Base-by-base conservation (phyloP, 1,140 invertebrate species). In the Whitmania pigra region DNA sequence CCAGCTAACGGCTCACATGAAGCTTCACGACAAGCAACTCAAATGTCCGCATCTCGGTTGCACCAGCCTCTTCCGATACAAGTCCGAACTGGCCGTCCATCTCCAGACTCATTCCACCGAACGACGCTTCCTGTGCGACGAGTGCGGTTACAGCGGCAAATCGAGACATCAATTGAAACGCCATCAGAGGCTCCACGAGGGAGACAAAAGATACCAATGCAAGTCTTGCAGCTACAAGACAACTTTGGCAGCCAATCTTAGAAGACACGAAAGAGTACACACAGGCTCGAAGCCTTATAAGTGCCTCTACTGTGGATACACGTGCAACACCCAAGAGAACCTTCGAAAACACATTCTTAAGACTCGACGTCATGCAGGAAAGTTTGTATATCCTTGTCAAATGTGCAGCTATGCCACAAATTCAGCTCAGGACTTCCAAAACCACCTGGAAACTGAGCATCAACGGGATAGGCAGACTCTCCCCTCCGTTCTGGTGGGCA, bases 261-360 rank as follows among this genome's bases (percentile, higher is more conserved):
- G 63, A 9, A 43, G 73, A 22, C 73, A 74, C 60, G 70, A 73
- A 53, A 55, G 73, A 53, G 53, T 74, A 20, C 73, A 74, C 69
- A 74, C 31, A 11, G 73, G 73, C 60, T 31, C 43, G 15, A 74
- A 74, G 22, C 73, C 73, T 13, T 74, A 72, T 57, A 60, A 74
- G 27, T 74, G 73, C 49, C 82, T 85, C 0, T 85, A 89, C 73
- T 94, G 92, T 78, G 84, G 86, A 36, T 93, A 90, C 76, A 86
- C 86, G 0, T 91, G 90, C 78, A 91, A 88, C 75, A 89, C 87
- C 76, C 83, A 91, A 87, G 91, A 92, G 79, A 93, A 93, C 80
- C 84, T 94, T 9, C 85, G 91, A 2, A 93, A 92, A 77, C 91
- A 94, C 80, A 86, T 91, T 6, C 79, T 91, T 0, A 87, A 87